Base-by-base conservation (phyloP, 2,888 invertebrate genomes). In the Sesia bembeciformis region DNA sequence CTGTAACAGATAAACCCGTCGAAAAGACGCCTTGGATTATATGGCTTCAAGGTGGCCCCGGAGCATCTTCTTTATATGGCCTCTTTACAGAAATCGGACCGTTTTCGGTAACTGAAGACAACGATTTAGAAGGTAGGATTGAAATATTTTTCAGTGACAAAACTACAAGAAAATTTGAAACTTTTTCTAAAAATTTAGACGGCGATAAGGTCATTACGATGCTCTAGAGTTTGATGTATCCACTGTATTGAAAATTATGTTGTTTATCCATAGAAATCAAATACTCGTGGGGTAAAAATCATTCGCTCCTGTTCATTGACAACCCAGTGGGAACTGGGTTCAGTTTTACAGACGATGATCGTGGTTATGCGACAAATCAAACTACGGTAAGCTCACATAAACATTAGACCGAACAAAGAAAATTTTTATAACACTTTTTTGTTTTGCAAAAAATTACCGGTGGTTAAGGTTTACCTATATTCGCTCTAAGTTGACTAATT, bases 251-350 rank as follows among this genome's bases (percentile, higher is more conserved):
- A 4, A n/a, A 49, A 5, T 49, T 49, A 52, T 55, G 58, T 50
- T 55, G 51, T 72, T 74, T 4, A 4, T 46, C 7, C n/a, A 46
- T 68, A 91, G 91, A 88, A 72, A 88, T 90, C 54, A 81, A 84
- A 51, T 74, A 90, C 62, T 91, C 92, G 0, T 93, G 93, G 93
- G 91, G 91, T 59, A 90, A 87, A 59, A 91, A 91, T 59, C 92
- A 92, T 67, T 92, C 92, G 4, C 74, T 93, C 62, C 68, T 93
- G 39, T 93, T 92, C 74, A 91, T 93, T 57, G 93, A 93, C 68
- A 93, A 93, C 68, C 93, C 93, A 0, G 93, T 93, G 4, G 92
- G 93, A 2, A 91, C 92, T 7, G 92, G 93, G 0, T 93, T 91
- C 76, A 93, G 93, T 67, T 93, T 92, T 65, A 93, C 93, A 0